A percentile compares a stretch with the other conserved stretches of the same genome.
These are phyloP conservation scores for Copidosoma aretas DNA, from an alignment of 2,888 invertebrate species.

Conservation along the genomic window DNA sequence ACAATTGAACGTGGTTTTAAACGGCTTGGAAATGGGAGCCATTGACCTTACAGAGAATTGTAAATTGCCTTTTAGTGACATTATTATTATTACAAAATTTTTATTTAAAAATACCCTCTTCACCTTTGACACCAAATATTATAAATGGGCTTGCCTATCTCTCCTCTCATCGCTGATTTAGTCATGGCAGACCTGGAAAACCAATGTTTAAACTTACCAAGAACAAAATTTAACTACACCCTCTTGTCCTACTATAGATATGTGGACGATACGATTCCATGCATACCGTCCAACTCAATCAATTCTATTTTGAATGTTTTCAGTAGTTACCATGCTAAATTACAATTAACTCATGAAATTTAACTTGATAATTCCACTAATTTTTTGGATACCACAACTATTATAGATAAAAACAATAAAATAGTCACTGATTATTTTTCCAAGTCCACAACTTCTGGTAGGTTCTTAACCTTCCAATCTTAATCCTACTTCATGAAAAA, in stretches of 20 bases:
- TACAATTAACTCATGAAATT: not conserved
- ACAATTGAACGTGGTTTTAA: not conserved
- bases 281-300: not conserved
- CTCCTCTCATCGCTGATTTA: not conserved
- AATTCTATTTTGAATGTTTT: not conserved
- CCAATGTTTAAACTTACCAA: too few relatives aligned
- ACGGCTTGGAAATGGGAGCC: not conserved
- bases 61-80: conserved; percentile 4
- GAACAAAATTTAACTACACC: not conserved
- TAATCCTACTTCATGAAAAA: too few relatives aligned
- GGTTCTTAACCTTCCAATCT: too few relatives aligned
- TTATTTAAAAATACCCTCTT: conserved; percentile 11
- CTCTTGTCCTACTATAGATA: not conserved
- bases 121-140: not conserved
- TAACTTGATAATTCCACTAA: not conserved
- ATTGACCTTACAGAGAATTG: not conserved
- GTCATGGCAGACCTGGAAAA: too few relatives aligned
- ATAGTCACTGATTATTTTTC: not conserved
- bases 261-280: not conserved
- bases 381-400: not conserved
- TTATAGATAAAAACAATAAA: not conserved
- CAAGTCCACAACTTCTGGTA: too few relatives aligned
- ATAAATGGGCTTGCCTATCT: conserved; percentile 8
- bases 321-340: not conserved
- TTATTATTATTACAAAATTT: not conserved